Evolutionary conservation across 2,888 invertebrate species (phyloP).

Genomic region (Melanostoma mellinum): DNA sequence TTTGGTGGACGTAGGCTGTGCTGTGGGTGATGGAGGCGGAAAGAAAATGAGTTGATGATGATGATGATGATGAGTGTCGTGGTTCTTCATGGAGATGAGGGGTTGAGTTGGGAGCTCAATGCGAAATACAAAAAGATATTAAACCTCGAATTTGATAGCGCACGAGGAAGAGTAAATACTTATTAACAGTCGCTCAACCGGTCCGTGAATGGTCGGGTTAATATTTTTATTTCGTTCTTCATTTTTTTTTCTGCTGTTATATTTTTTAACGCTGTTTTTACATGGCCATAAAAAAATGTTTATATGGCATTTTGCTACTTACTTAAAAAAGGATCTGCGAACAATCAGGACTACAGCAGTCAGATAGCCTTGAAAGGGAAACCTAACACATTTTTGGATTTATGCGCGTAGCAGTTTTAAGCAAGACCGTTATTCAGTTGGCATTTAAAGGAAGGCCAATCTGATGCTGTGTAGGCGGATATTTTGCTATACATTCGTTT

Average conservation of each 20-base stretch:
- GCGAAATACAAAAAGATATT: constrained; percentile 56
- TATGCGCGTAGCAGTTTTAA: too few relatives aligned
- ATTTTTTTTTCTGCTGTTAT: not conserved
- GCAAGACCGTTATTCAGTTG: too few relatives aligned
- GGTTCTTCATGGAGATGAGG: not conserved
- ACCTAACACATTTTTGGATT: too few relatives aligned
- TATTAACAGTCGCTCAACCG: constrained; percentile 40
- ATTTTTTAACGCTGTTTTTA: not conserved
- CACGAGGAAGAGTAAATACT: constrained; percentile 46
- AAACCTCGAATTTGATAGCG: constrained; percentile 34
- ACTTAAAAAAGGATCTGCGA: too few relatives aligned
- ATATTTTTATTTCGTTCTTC: not conserved
- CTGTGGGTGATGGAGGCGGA: not conserved
- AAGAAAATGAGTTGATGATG: constrained; percentile 16
- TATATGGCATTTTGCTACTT: too few relatives aligned
- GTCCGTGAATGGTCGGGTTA: constrained; percentile 10
- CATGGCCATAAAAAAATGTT: not conserved
- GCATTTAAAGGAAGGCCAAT: too few relatives aligned
- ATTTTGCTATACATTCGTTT: too few relatives aligned
- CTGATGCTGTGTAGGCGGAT: too few relatives aligned
- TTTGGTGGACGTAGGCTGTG: not conserved
- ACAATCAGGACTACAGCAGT: too few relatives aligned
- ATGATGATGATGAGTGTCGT: constrained; percentile 5
- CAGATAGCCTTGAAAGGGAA: too few relatives aligned
- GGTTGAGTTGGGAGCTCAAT: constrained; percentile 10